These are phyloP conservation scores for Drosophila colorata DNA, from an alignment of 2,888 invertebrate genomes.

Conservation along the genomic window DNA sequence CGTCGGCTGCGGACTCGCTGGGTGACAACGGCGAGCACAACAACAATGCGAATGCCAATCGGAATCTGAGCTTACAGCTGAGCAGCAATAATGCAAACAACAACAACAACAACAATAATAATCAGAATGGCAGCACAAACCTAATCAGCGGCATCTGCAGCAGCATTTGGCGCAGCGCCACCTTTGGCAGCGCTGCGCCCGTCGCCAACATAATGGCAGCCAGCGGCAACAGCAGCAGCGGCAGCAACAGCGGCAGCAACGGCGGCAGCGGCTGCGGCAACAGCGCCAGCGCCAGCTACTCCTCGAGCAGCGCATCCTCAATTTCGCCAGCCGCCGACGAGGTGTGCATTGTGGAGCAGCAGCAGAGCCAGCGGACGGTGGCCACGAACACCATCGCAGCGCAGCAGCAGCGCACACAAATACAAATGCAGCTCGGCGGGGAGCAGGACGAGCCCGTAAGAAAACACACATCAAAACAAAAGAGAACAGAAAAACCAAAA, in stretches of 20 bases:
- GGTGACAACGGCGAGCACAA: constrained; percentile 52
- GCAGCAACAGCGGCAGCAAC: constrained; percentile 43
- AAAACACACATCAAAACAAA: constrained; percentile 35
- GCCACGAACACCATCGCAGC: constrained; percentile 33
- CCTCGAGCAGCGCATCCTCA: constrained; percentile 68
- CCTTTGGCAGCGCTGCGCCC: constrained; percentile 77
- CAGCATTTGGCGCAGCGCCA: constrained; percentile 82
- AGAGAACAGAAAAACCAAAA: constrained; percentile 6
- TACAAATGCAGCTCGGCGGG: constrained; percentile 33
- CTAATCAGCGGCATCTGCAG: constrained; percentile 78
- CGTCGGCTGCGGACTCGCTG: constrained; percentile 32
- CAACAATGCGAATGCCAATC: constrained; percentile 66
- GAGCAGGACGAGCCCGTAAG: constrained; percentile 80
- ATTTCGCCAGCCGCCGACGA: constrained; percentile 56
- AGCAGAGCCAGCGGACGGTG: constrained; percentile 50
- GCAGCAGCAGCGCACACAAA: constrained; percentile 16
- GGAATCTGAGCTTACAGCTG: constrained; percentile 77
- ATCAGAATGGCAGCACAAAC: constrained; percentile 50
- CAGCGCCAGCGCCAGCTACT: constrained; percentile 57
- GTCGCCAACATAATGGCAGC: constrained; percentile 58
- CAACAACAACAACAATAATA: constrained; percentile 33
- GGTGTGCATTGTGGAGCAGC: constrained; percentile 51
- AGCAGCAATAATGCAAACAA: constrained; percentile 30
- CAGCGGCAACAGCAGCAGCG: constrained; percentile 40
- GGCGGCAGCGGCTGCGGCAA: constrained; percentile 39